Conservation (phyloP, 2,113 vertebrate genomes). For the Strix aluco region DNA sequence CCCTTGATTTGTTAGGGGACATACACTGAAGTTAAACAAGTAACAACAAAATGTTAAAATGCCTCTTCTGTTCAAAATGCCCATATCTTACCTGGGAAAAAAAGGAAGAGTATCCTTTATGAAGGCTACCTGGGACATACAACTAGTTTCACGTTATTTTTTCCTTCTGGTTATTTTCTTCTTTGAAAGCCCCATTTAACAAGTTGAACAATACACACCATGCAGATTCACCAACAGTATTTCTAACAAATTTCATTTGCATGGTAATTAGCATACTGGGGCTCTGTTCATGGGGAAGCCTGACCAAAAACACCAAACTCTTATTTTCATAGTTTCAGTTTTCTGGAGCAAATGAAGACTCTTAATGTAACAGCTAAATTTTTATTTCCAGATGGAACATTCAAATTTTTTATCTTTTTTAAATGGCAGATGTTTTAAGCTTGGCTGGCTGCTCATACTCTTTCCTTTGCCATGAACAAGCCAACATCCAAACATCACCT, state of each 20-base stretch:
- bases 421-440: not conserved
- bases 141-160: not conserved
- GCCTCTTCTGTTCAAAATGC: not conserved
- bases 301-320: not conserved
- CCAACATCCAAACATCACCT: not conserved
- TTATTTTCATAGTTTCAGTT: not conserved
- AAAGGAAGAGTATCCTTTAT: not conserved
- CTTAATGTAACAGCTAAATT: not conserved
- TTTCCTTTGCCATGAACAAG: not conserved
- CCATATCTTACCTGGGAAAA: not conserved
- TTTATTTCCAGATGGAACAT: not conserved
- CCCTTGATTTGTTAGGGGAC: not conserved
- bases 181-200: not conserved
- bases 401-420: not conserved
- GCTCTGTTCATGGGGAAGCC: not conserved
- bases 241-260: not conserved
- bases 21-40: not conserved
- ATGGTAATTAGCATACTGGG: not conserved
- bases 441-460: not conserved
- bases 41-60: not conserved
- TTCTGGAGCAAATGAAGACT: not conserved
- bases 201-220: not conserved
- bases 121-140: not conserved
- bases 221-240: not conserved
- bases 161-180: not conserved